phyloP scores from a whole-genome alignment of 2,797 vertebrate genomes.

The Rachycentron canadum region DNA sequence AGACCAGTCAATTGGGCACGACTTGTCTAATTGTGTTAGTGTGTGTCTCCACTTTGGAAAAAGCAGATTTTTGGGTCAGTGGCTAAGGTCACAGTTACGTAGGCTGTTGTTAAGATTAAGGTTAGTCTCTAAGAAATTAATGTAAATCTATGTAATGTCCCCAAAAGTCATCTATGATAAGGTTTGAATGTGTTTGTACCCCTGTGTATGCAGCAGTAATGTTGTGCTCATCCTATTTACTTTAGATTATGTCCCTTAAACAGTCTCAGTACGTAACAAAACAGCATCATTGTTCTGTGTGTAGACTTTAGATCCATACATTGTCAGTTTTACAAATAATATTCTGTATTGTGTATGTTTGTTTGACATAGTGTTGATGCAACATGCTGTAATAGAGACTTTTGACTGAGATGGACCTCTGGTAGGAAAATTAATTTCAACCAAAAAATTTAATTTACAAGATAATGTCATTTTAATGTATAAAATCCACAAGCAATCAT shows the following conservation, averaged over 20 bases:
- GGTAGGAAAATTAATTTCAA: conserved; percentile 7
- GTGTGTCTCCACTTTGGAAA: too few relatives aligned
- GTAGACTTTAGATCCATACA: conserved; percentile 24
- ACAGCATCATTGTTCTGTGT: conserved; percentile 17
- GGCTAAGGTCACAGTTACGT: too few relatives aligned
- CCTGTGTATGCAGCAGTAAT: conserved; percentile 13
- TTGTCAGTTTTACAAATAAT: conserved; percentile 34
- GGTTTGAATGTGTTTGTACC: neutral
- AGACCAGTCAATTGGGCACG: too few relatives aligned
- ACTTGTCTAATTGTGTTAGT: too few relatives aligned
- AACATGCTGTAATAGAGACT: conserved; percentile 35
- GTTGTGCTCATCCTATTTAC: conserved; percentile 34
- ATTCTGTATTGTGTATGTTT: neutral
- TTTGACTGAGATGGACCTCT: neutral
- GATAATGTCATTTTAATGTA: neutral
- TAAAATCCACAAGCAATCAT: conserved; percentile 3
- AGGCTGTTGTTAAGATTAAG: too few relatives aligned
- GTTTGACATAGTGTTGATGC: conserved; percentile 18
- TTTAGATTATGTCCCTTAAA: conserved; percentile 34
- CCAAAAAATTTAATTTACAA: neutral
- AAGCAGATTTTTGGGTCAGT: too few relatives aligned
- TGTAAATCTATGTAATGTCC: too few relatives aligned
- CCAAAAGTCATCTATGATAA: too few relatives aligned
- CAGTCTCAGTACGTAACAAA: conserved; percentile 21
- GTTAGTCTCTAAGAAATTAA: too few relatives aligned